Evolutionary conservation across 2,797 vertebrate genomes (phyloP), one percentile per base, ranked within the genome.

Genomic region (Oreochromis grahami): DNA sequence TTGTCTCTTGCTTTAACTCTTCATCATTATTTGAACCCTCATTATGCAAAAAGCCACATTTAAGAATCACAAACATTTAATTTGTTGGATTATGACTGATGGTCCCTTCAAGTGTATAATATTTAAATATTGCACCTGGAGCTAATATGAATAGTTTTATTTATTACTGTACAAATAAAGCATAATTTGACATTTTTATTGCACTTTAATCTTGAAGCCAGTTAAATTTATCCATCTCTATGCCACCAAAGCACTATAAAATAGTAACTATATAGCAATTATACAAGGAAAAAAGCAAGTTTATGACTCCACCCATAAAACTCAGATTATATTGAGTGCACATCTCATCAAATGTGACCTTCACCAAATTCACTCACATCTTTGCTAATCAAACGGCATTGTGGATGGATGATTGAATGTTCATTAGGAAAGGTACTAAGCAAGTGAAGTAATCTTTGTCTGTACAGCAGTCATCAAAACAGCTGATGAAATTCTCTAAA

Each of bases 171-270:
- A 41, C 19, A 2, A 65, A 41, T 21, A 65, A 41, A 41, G 13
- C 7, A 65, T 65, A 65, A 65, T 65, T 65, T 65, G 19, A 38
- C 29, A 65, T 65, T 65, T 65, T 38, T 5, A 38, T 38, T 38
- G 19, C 12, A 65, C 7, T 65, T 65, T 38, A 41, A 14, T 65
- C 34, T 4, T 13, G 0, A 0, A 65, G 34, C 4, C 34, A 21
- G 7, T 65, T 21, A 63, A 4, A 0, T 0, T 3, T 34, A n/a
- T 3, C 0, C 5, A 43, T 5, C 11, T 43, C 11, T 13, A 43
- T 13, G 5, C 12, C 41, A 43, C 41, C 41, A 43, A 13, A 13
- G 11, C 41, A 43, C 11, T 43, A 43, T 13, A 43, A 43, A 5
- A 43, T 13, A 43, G 41, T 43, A 34, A 7, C 7, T 34, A 34